Conservation (phyloP, 2,113 vertebrate genomes). For the Orycteropus afer region DNA sequence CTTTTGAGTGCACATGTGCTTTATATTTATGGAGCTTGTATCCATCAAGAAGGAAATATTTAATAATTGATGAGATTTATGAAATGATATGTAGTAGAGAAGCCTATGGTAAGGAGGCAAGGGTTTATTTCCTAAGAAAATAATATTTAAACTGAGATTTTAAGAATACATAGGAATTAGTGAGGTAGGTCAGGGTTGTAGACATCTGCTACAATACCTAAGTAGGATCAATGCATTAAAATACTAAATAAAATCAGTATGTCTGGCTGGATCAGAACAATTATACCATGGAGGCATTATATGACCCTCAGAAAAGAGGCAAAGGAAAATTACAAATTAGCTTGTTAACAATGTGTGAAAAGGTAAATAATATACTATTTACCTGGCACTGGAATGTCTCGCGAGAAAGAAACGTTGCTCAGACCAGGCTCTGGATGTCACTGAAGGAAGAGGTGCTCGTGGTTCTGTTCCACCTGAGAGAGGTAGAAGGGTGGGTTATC, state of each 20-base stretch:
- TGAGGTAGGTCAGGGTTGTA: background rate
- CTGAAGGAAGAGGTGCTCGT: background rate
- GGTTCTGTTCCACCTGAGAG: background rate
- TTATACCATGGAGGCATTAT: background rate
- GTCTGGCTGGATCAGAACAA: background rate
- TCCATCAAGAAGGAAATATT: background rate
- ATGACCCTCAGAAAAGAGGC: background rate
- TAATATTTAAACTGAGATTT: background rate
- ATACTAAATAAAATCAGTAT: background rate
- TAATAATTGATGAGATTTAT: background rate
- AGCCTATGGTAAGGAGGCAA: background rate
- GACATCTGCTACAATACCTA: background rate
- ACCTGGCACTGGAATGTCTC: background rate
- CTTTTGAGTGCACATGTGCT: background rate
- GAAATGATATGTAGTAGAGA: background rate
- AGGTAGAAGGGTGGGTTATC: background rate
- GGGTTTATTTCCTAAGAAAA: too few relatives aligned
- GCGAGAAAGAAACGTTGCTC: background rate
- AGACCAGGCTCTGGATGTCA: background rate
- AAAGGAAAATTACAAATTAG: background rate
- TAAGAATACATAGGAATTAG: background rate
- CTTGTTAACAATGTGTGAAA: background rate
- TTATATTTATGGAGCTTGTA: background rate
- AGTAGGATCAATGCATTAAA: background rate
- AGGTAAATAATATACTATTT: background rate